phyloP scores from a whole-genome alignment of 2,888 invertebrate genomes.

The Mallateleia sp. region DNA sequence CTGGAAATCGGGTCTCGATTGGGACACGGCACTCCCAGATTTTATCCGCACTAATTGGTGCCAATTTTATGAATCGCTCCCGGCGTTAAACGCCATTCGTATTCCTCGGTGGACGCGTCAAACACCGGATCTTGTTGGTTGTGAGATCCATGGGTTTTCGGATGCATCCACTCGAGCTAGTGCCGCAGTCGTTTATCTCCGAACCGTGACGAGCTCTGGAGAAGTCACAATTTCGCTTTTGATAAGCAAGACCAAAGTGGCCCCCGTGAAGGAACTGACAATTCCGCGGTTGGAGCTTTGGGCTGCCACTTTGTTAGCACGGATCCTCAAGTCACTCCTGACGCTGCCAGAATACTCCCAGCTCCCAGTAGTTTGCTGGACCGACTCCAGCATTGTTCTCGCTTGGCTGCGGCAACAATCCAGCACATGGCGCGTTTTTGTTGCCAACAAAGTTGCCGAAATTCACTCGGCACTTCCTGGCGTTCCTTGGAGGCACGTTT shows the following conservation, averaged over 20 bases:
- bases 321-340: background rate
- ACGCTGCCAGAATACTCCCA: background rate
- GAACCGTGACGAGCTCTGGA: no score
- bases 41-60: no score
- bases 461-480: no score
- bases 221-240: no score
- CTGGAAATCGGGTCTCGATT: conserved; percentile 5
- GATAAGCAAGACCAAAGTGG: conserved; percentile 8
- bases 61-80: background rate
- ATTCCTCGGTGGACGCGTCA: conserved; percentile 2
- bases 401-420: no score
- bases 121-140: background rate
- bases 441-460: no score
- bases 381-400: no score
- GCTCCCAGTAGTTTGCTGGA: no score
- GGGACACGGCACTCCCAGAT: no score
- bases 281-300: conserved; percentile 36
- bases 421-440: no score
- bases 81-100: background rate
- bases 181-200: conserved; percentile 37
- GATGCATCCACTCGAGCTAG: conserved; percentile 36
- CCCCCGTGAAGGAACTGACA: background rate
- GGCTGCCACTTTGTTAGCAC: conserved; percentile 20
- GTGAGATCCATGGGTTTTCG: conserved; percentile 17
- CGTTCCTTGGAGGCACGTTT: conserved; percentile 34